Evolutionary conservation across 2,888 invertebrate genomes (phyloP).

Genomic region (Cybosia mesomella): DNA sequence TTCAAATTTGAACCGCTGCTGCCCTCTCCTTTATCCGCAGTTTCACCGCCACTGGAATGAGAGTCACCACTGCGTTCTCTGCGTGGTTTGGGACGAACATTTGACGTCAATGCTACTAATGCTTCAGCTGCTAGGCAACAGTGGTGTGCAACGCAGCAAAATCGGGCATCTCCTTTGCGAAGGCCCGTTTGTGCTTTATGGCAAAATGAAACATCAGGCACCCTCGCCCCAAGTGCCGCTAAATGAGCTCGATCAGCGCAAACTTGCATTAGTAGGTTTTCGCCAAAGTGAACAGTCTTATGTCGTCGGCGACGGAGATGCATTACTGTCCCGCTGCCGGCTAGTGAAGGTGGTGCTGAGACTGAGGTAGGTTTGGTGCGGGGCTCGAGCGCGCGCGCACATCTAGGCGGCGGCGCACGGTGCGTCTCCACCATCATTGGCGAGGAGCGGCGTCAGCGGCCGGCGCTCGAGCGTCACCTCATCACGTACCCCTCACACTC

Average conservation of each 20-base stretch:
- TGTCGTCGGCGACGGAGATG: slow-evolving; percentile 90
- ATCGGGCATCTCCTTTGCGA: slow-evolving; percentile 77
- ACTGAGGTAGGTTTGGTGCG: slow-evolving; percentile 84
- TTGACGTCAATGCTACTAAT: slow-evolving; percentile 74
- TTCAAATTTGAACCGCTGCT: slow-evolving; percentile 63
- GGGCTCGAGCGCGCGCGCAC: slow-evolving; percentile 79
- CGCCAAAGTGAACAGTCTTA: slow-evolving; percentile 93
- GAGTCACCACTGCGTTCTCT: slow-evolving; percentile 81
- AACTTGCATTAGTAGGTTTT: slow-evolving; percentile 91
- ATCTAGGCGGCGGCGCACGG: slow-evolving; percentile 81
- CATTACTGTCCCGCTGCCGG: slow-evolving; percentile 83
- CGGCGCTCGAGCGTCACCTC: slow-evolving; percentile 84
- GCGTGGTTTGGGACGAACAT: slow-evolving; percentile 73
- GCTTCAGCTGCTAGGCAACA: slow-evolving; percentile 82
- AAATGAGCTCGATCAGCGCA: slow-evolving; percentile 89
- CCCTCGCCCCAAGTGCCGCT: slow-evolving; percentile 81
- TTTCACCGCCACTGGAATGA: slow-evolving; percentile 83
- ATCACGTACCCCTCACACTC: slow-evolving; percentile 67
- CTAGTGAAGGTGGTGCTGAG: slow-evolving; percentile 86
- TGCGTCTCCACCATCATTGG: slow-evolving; percentile 87
- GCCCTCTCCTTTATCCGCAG: slow-evolving; percentile 75
- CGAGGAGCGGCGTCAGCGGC: slow-evolving; percentile 83
- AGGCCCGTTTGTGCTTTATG: slow-evolving; percentile 81
- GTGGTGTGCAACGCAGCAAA: slow-evolving; percentile 84
- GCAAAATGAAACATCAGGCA: slow-evolving; percentile 83